Evolutionary conservation across 2,797 vertebrate genomes (phyloP).

Genomic region (Ciconia nigra): DNA sequence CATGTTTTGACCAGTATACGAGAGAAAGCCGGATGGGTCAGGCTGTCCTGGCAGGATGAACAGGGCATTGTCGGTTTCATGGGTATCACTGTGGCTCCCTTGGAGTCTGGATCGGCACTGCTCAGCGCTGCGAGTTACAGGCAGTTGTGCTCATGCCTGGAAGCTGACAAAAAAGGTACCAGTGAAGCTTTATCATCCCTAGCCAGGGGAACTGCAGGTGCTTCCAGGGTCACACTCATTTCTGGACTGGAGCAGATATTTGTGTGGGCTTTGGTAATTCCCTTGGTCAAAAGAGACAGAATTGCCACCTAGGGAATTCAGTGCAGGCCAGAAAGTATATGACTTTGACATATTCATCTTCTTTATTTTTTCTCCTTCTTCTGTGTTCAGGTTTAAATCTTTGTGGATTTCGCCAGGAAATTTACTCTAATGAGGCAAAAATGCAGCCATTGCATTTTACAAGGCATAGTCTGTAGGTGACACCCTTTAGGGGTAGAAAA

Average conservation of each 20-base stretch:
- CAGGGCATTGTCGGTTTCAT: background rate
- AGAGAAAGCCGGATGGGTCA: background rate
- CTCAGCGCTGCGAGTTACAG: background rate
- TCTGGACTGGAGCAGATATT: background rate
- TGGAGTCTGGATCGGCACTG: accelerated
- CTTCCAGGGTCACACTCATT: background rate
- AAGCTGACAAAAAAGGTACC: background rate
- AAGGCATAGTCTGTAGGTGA: background rate
- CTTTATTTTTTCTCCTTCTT: background rate
- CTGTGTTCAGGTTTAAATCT: background rate
- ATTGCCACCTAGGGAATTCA: background rate
- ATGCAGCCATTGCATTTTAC: background rate
- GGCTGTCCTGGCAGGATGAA: background rate
- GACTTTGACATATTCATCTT: background rate
- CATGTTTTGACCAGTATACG: background rate
- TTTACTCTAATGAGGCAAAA: background rate
- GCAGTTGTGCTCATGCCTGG: background rate
- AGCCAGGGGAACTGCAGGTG: background rate
- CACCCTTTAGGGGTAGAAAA: background rate
- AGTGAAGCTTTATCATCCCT: background rate
- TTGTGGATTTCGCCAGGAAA: background rate
- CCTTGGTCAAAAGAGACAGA: background rate
- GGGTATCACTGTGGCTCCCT: background rate
- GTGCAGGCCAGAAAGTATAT: background rate
- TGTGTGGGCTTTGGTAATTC: background rate